Base-by-base conservation (phyloP, 1,140 invertebrate species). In the Odontomachus brunneus region DNA sequence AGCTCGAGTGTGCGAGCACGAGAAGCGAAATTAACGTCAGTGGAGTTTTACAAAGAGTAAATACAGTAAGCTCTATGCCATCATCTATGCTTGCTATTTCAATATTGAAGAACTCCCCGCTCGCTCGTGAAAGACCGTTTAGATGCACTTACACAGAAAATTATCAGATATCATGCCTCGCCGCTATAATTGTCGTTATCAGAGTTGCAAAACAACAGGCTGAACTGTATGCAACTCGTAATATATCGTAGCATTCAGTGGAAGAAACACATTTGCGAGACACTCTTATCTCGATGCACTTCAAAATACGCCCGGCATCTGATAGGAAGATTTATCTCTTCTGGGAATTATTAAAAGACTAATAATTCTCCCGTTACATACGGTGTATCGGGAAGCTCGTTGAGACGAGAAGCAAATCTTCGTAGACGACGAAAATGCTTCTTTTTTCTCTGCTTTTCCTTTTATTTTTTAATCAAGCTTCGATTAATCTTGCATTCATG, bases 61-160 rank as follows among this genome's bases (percentile, higher is more conserved):
- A 69, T 49, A 19, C 22, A 29, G 17, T 33, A 24, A 44, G 15
- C 17, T 57, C n/a, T 33, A 53, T 3, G 44, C 19, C 57, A 29
- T 57, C 44, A 17, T 51, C 62, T 44, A 15, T 51, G 38, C 15
- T 19, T 4, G 69, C n/a, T 81, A 69, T 33, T 38, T 69, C 57
- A 82, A 86, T 86, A 84, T 86, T 22, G 82, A 67, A 86, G 78
- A 38, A 44, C 51, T 72, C 51, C 48, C 24, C 29, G 4, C 24
- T 26, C 14, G 17, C n/a, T 29, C 48, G 19, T 44, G 33, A 15
- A 44, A 49, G 19, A 62, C 49, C 80, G 60, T 80, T 84, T 72
- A n/a, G 24, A 60, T 24, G 59, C 48, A 53, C 59, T 63, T 33
- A 33, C 11, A 19, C 17, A 26, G n/a, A 26, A 75, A 75, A 75